A percentile compares a stretch with the other conserved stretches of the same genome.
Conservation (phyloP, 1,140 invertebrate species). For the Orius insidiosus region DNA sequence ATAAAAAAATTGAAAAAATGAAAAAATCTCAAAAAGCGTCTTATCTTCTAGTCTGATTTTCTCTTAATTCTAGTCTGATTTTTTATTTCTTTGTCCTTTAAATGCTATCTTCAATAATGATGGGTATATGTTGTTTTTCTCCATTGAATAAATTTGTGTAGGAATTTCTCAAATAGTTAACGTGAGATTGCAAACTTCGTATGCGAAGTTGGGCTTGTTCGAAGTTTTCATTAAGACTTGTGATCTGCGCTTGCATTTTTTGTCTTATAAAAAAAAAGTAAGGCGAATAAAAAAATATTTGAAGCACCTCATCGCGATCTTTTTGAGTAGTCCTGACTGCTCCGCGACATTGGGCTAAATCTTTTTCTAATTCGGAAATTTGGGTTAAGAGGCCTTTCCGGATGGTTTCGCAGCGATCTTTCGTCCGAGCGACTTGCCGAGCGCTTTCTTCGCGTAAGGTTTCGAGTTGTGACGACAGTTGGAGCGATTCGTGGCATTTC, state of each 20-base stretch:
- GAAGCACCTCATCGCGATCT: slow-evolving; percentile 40
- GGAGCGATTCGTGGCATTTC: slow-evolving; percentile 35
- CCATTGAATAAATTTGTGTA: slow-evolving; percentile 19
- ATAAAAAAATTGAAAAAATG: slow-evolving; percentile 54
- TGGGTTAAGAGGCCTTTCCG: slow-evolving; percentile 39
- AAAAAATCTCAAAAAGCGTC: slow-evolving; percentile 14
- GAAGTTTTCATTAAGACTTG: slow-evolving; percentile 44
- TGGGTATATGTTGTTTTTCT: too few species aligned
- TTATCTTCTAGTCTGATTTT: neutral
- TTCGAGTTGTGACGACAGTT: slow-evolving; percentile 45
- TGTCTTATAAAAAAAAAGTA: slow-evolving; percentile 31
- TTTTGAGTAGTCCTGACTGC: slow-evolving; percentile 40
- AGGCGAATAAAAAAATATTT: too few species aligned
- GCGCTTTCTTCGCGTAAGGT: slow-evolving; percentile 49
- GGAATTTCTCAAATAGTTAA: slow-evolving; percentile 39
- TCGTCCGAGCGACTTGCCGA: slow-evolving; percentile 44
- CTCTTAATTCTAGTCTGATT: too few species aligned
- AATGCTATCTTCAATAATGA: too few species aligned
- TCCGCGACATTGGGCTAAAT: slow-evolving; percentile 41
- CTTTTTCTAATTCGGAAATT: slow-evolving; percentile 42
- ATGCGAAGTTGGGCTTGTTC: slow-evolving; percentile 46
- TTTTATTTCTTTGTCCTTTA: too few species aligned
- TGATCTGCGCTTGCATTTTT: slow-evolving; percentile 48
- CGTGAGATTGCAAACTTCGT: slow-evolving; percentile 40
- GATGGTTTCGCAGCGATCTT: slow-evolving; percentile 44